Conservation (phyloP, 2,888 invertebrate genomes). For the Cyclophora albipunctata region DNA sequence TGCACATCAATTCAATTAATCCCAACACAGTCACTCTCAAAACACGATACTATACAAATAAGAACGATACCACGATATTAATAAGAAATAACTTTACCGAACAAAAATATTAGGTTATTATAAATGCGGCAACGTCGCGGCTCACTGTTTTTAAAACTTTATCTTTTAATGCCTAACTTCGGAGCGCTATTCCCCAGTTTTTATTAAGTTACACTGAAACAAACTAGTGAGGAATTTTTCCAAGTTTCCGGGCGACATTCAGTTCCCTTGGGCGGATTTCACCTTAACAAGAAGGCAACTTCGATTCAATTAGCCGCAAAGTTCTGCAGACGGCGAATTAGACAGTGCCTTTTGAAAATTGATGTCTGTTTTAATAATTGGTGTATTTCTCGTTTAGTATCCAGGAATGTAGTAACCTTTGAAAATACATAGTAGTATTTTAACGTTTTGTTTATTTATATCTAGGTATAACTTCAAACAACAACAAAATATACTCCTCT, state of each 20-base stretch:
- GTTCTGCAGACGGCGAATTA: slow-evolving; percentile 34
- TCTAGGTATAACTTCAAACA: too few relatives aligned
- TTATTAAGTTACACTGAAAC: slow-evolving; percentile 64
- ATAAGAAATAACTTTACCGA: not conserved
- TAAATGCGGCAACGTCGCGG: slow-evolving; percentile 20
- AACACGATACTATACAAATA: too few relatives aligned
- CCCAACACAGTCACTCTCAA: too few relatives aligned
- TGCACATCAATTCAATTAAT: too few relatives aligned
- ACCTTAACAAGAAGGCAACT: slow-evolving; percentile 52
- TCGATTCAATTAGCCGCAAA: slow-evolving; percentile 58
- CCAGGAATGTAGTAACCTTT: too few relatives aligned
- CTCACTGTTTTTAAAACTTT: slow-evolving; percentile 45
- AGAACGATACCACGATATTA: not conserved
- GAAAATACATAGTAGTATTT: too few relatives aligned
- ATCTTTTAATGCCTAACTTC: slow-evolving; percentile 43
- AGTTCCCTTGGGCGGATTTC: slow-evolving; percentile 31
- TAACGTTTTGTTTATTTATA: too few relatives aligned
- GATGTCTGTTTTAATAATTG: too few relatives aligned
- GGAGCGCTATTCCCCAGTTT: slow-evolving; percentile 39
- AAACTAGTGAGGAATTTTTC: slow-evolving; percentile 64
- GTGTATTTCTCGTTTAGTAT: too few relatives aligned
- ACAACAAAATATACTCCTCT: too few relatives aligned
- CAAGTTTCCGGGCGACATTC: slow-evolving; percentile 43
- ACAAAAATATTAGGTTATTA: slow-evolving; percentile 33
- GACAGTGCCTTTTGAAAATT: not conserved